phyloP scores from a whole-genome alignment of 2,113 vertebrate species.

The Atlantisia rogersi region DNA sequence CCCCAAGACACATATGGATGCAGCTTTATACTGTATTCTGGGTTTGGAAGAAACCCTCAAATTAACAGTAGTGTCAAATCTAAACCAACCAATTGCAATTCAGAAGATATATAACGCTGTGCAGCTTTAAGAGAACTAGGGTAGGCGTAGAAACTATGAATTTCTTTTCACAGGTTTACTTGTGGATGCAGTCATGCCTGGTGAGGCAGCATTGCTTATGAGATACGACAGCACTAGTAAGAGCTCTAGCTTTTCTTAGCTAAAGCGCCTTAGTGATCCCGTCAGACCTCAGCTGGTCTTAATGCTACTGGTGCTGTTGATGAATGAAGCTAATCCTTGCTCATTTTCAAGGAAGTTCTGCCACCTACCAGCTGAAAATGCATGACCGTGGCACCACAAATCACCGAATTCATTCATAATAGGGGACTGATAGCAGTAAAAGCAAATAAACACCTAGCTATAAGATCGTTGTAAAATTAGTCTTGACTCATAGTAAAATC shows the following conservation, averaged over 20 bases:
- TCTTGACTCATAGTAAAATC: not conserved
- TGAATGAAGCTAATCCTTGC: not conserved
- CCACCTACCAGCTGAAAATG: not conserved
- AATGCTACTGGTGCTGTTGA: not conserved
- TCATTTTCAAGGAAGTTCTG: not conserved
- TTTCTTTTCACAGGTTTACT: not conserved
- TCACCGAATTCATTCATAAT: not conserved
- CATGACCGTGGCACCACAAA: not conserved
- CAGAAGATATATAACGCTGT: not conserved
- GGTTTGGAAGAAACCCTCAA: not conserved
- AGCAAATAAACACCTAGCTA: not conserved
- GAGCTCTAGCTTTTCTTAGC: not conserved
- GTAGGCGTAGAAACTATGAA: not conserved
- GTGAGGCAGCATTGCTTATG: not conserved
- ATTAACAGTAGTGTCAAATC: not conserved
- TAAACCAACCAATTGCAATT: not conserved
- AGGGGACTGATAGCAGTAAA: not conserved
- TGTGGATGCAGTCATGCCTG: not conserved
- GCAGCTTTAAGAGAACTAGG: not conserved
- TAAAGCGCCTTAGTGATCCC: not conserved
- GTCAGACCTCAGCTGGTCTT: not conserved
- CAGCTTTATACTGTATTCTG: not conserved
- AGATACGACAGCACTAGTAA: not conserved
- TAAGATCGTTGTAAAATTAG: not conserved
- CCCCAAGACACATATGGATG: not conserved